A percentile compares a stretch with the other conserved stretches of the same genome.
phyloP scores from a whole-genome alignment of 2,888 invertebrate species.

The Cantharis flavilabris region DNA sequence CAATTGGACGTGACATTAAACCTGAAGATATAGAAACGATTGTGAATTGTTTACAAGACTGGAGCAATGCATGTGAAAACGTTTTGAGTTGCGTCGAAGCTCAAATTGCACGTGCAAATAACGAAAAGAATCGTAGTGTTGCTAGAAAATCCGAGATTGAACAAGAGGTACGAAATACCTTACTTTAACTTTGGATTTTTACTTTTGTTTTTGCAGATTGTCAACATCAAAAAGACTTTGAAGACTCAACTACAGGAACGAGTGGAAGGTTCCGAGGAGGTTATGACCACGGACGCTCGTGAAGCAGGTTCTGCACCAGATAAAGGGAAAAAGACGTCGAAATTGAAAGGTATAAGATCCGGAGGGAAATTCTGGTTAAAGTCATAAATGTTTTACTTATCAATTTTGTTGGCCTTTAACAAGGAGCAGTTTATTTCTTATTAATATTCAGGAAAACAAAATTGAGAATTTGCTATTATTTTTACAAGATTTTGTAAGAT shows the following conservation, averaged over 20 bases:
- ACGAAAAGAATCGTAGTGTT: conserved; percentile 79
- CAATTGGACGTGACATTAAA: conserved; percentile 90
- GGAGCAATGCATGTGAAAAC: conserved; percentile 90
- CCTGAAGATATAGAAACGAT: conserved; percentile 82
- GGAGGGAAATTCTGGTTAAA: conserved; percentile 74
- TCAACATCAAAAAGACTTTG: conserved; percentile 85
- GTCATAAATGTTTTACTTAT: conserved; percentile 39
- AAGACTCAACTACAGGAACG: conserved; percentile 71
- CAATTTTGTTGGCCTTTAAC: not conserved
- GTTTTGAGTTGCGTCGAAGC: conserved; percentile 87
- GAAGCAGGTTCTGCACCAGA: conserved; percentile 63
- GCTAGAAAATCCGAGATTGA: conserved; percentile 83
- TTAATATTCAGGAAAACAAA: not conserved
- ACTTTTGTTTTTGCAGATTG: conserved; percentile 62
- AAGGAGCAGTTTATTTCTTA: not conserved
- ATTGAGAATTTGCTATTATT: not conserved
- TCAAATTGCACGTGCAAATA: conserved; percentile 86
- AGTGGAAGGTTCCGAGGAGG: conserved; percentile 81
- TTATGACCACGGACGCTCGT: conserved; percentile 75
- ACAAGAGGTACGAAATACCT: conserved; percentile 71
- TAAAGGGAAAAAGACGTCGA: conserved; percentile 61
- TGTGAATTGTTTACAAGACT: conserved; percentile 79
- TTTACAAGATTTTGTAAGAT: not conserved
- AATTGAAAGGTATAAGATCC: conserved; percentile 69
- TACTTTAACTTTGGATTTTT: not conserved